Percentiles rank a stretch among this genome's conserved stretches.
Conservation (phyloP, 2,797 vertebrate species). For the Oreonectes daqikongensis region DNA sequence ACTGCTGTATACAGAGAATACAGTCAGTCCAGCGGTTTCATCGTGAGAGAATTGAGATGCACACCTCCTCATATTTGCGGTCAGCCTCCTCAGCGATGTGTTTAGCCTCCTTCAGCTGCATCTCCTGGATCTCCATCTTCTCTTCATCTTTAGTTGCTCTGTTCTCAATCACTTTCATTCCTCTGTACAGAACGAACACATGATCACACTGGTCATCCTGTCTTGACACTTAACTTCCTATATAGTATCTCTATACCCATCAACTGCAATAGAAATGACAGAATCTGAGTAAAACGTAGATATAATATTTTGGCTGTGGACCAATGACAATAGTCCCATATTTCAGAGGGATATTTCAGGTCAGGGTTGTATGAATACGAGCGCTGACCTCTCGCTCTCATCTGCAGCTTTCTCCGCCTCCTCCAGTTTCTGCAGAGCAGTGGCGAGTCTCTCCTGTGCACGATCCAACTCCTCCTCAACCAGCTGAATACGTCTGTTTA, state of each 20-base stretch:
- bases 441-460: conserved; percentile 93
- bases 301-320: too few species aligned
- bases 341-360: too few species aligned
- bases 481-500: conserved; percentile 95
- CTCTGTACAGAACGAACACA: conserved; percentile 73
- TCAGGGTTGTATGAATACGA: too few species aligned
- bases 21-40: too few species aligned
- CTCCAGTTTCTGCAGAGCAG: conserved; percentile 93
- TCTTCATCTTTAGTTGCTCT: conserved; percentile 94
- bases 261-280: too few species aligned
- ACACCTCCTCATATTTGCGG: conserved; percentile 96
- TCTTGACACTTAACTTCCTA: too few species aligned
- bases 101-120: conserved; percentile 97
- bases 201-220: background rate
- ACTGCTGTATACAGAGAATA: too few species aligned
- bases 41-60: conserved; percentile 3
- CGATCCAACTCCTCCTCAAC: conserved; percentile 96
- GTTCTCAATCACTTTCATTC: conserved; percentile 99
- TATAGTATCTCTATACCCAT: too few species aligned
- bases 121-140: conserved; percentile 98
- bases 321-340: too few species aligned
- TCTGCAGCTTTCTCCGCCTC: conserved; percentile 96
- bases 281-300: too few species aligned
- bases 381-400: conserved; percentile 90
- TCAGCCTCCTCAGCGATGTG: conserved; percentile 97